These are phyloP conservation scores for Damaliscus lunatus DNA, from an alignment of 2,113 vertebrate species.

Conservation along the genomic window DNA sequence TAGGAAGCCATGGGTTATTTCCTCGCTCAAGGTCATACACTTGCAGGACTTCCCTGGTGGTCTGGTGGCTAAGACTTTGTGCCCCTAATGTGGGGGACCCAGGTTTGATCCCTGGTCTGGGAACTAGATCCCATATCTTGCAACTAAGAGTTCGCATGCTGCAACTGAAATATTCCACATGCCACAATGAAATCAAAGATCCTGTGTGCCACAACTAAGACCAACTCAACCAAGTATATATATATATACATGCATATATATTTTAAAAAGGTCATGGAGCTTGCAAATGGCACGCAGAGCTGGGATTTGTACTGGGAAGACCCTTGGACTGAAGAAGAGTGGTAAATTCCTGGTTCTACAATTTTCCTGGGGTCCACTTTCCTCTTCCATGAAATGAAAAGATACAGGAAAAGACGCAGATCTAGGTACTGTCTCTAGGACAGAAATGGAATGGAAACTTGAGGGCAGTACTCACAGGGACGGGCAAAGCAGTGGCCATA, in stretches of 20 bases:
- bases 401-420: not conserved
- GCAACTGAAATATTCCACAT: not conserved
- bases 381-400: not conserved
- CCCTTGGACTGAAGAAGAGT: not conserved
- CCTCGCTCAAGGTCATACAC: not conserved
- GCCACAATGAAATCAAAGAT: not conserved
- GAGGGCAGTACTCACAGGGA: conserved; percentile 33
- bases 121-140: not conserved
- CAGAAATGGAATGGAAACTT: not conserved
- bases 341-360: not conserved
- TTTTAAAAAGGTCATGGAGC: not conserved
- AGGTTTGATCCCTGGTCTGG: not conserved
- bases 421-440: not conserved
- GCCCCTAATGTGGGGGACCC: not conserved
- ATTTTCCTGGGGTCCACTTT: not conserved
- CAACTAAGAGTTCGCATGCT: not conserved
- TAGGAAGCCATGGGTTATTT: not conserved
- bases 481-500: not conserved
- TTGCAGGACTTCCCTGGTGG: not conserved
- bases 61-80: not conserved
- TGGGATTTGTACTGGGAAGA: not conserved
- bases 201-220: not conserved
- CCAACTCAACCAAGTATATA: not conserved
- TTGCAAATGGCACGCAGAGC: not conserved
- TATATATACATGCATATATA: not conserved